Percentiles rank a stretch among this genome's conserved stretches.
phyloP scores from a whole-genome alignment of 1,140 invertebrate genomes.

The Camponotus pennsylvanicus region DNA sequence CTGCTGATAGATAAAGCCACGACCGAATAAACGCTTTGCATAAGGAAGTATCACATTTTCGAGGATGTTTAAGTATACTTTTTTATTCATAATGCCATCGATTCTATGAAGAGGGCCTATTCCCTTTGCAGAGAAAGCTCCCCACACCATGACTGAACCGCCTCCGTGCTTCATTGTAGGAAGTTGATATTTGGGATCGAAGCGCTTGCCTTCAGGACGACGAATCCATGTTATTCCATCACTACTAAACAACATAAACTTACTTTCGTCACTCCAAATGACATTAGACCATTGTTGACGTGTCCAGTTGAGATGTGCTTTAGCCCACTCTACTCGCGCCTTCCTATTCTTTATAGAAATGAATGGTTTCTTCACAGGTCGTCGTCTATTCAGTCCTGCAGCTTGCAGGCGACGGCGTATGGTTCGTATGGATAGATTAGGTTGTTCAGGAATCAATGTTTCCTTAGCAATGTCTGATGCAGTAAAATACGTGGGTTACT shows the following conservation, averaged over 20 bases:
- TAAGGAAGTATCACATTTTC: not conserved
- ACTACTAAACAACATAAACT: not conserved
- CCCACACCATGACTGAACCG: not conserved
- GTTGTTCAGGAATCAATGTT: not conserved
- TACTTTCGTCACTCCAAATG: not conserved
- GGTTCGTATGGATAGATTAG: not conserved
- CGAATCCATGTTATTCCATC: not conserved
- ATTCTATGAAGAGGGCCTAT: not conserved
- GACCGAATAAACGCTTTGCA: not conserved
- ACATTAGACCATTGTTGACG: not conserved
- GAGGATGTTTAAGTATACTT: not conserved
- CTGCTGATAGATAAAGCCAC: conserved; percentile 11
- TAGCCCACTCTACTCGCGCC: not conserved
- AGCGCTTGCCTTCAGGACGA: not conserved
- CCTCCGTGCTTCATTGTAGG: not conserved
- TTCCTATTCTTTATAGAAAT: not conserved
- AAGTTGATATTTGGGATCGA: not conserved
- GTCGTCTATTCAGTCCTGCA: not conserved
- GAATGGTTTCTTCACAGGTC: not conserved
- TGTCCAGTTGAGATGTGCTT: not conserved
- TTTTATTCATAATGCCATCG: not conserved
- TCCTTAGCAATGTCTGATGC: not conserved
- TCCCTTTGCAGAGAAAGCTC: not conserved
- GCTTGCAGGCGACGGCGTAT: not conserved
- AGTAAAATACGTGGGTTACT: not conserved